These are phyloP conservation scores for Synodontis membranacea DNA, from an alignment of 2,113 vertebrate genomes.

Conservation along the genomic window DNA sequence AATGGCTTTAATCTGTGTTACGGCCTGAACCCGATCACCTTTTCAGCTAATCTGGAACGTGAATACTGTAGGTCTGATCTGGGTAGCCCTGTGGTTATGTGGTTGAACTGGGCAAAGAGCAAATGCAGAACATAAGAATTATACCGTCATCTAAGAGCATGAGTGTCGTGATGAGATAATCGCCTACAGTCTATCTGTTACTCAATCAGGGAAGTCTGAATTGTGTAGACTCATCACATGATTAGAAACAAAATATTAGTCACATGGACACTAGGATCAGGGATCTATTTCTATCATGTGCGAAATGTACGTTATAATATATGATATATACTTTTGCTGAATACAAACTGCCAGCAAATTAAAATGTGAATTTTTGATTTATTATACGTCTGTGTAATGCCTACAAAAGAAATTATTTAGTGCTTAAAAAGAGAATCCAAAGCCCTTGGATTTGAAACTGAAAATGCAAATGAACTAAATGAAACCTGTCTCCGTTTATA, in stretches of 20 bases:
- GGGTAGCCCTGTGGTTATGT: not conserved
- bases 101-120: not conserved
- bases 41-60: slow-evolving; percentile 11
- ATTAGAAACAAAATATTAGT: too few species aligned
- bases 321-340: too few species aligned
- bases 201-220: too few species aligned
- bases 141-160: too few species aligned
- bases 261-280: too few species aligned
- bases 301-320: too few species aligned
- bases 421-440: not conserved
- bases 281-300: too few species aligned
- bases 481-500: not conserved
- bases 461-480: not conserved
- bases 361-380: too few species aligned
- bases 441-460: not conserved
- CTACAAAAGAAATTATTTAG: not conserved
- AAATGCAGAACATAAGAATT: not conserved
- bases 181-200: not conserved
- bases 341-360: too few species aligned
- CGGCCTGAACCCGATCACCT: not conserved
- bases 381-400: too few species aligned
- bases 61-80: slow-evolving; percentile 18
- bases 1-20: slow-evolving; percentile 29
- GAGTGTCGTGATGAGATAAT: not conserved
- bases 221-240: too few species aligned